Evolutionary conservation across 2,113 vertebrate species (phyloP), one percentile per base, ranked within the genome.

Genomic region (Plectropomus leopardus): DNA sequence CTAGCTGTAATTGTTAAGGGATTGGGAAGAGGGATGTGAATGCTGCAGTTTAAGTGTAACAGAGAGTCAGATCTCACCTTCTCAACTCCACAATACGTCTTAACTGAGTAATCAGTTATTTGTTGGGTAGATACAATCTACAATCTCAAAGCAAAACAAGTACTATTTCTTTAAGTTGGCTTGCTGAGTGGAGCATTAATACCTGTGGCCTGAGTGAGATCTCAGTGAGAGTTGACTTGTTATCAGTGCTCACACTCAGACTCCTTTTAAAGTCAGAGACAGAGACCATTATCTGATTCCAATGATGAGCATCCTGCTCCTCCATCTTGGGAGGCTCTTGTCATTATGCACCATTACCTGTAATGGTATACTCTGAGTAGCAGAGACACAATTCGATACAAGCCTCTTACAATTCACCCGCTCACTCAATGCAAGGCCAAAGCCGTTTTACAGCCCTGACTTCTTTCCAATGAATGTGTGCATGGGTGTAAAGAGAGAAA

Each of bases 291-390:
- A 90, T 71, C 55, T 78, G 77, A 83, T 80, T 81, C 64, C 53
- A 36, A 76, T 87, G 77, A 83, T 66, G 74, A 53, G 78, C 67
- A 69, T 80, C 79, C 67, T 85, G 82, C 77, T 58, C 60, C 68
- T 87, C 67, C 75, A 50, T 84, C 76, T 69, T 72, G 9, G 34
- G 53, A 78, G 30, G 76, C 65, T 61, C 28, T 82, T 70, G 68
- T 64, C 75, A 86, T 90, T 90, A 90, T 48, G 45, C 19, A 51
- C 75, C 83, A 93, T 94, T 90, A 93, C 68, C 82, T 85, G 93
- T 92, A 93, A 91, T 71, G 57, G 79, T 78, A 92, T 83, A 63
- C 82, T 60, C 74, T 50, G 69, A 66, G 30, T 55, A 44, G 23
- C 59, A 79, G 69, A 84, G 55, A 86, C 72, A 67, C 75, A 90